Base-by-base conservation (phyloP, 2,113 vertebrate species). In the Triplophysa siluroides region DNA sequence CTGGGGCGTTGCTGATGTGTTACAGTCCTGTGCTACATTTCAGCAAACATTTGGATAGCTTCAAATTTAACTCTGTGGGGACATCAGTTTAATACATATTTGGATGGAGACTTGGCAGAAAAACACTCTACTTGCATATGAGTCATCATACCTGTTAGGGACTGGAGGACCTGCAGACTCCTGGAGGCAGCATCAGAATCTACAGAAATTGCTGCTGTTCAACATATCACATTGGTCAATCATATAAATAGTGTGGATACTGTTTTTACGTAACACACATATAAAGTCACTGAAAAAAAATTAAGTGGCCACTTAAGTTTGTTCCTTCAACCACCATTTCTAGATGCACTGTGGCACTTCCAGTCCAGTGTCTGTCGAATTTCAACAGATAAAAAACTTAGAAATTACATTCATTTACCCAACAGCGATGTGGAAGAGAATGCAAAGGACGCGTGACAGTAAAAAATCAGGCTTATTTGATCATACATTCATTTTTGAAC, bases 101-200 rank as follows among this genome's bases (percentile, higher is more conserved):
- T 61, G 67, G 56, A 61, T 69, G 56, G 41, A 70, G 61, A 21
- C 43, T 63, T 12, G 4, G 1, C 67, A 62, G 24, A 63, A 70
- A 33, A 14, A n/a, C 58, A 54, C 47, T 29, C 7, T 54, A 23
- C 23, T 16, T 78, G 26, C 26, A 71, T 2, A 63, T 24, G 21
- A n/a, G 5, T 43, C 38, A n/a, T 54, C 18, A 79, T 72, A 41
- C 68, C 61, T 33, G 24, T n/a, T 19, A 79, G 26, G 58, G 78
- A 54, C 45, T 6, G 58, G 64, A 18, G 50, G 19, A 19, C 78
- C 56, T 64, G 18, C 26, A 52, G 70, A 19, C n/a, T 61, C n/a
- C 56, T 24, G 21, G 58, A 75, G 41, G 47, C 26, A n/a, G 14
- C 23, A 33, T 71, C 8, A 54, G 77, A 43, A 29, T 64, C 14